Percentiles rank a stretch among this genome's conserved stretches.
These are phyloP conservation scores for Enteromius treurensis DNA, from an alignment of 2,797 vertebrate species.

Conservation along the genomic window DNA sequence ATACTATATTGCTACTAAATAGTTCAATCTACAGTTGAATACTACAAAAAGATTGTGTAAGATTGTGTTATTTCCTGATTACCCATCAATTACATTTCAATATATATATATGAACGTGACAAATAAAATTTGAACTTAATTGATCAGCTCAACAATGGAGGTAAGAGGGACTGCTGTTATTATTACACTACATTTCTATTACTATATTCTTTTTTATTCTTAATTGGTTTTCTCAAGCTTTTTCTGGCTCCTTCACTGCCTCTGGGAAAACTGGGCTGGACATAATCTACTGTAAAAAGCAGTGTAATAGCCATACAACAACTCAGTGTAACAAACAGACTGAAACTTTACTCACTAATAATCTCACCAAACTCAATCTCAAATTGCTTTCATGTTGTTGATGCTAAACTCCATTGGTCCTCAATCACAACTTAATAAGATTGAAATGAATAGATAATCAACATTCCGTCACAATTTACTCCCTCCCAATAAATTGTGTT, in stretches of 20 bases:
- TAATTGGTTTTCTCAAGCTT: not conserved
- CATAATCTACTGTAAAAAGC: not conserved
- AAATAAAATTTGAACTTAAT: too few relatives aligned
- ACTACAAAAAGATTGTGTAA: not conserved
- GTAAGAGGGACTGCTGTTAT: not conserved
- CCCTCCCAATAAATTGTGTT: not conserved
- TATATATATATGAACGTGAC: too few relatives aligned
- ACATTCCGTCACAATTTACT: not conserved
- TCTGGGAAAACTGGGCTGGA: not conserved
- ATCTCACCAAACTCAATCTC: not conserved
- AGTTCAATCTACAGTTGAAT: not conserved
- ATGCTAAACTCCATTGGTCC: not conserved
- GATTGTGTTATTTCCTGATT: not conserved
- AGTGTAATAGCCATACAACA: not conserved
- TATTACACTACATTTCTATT: too few relatives aligned
- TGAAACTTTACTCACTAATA: not conserved
- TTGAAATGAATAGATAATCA: not conserved
- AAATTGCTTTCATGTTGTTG: not conserved
- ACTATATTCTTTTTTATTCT: not conserved
- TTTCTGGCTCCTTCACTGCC: not conserved
- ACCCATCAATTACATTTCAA: too few relatives aligned
- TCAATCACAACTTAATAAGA: not conserved
- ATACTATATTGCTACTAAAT: not conserved
- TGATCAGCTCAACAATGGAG: not conserved
- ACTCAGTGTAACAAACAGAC: not conserved